Evolutionary conservation across 2,797 vertebrate genomes (phyloP), one percentile per base, ranked within the genome.

Genomic region (Podarcis lilfordi): DNA sequence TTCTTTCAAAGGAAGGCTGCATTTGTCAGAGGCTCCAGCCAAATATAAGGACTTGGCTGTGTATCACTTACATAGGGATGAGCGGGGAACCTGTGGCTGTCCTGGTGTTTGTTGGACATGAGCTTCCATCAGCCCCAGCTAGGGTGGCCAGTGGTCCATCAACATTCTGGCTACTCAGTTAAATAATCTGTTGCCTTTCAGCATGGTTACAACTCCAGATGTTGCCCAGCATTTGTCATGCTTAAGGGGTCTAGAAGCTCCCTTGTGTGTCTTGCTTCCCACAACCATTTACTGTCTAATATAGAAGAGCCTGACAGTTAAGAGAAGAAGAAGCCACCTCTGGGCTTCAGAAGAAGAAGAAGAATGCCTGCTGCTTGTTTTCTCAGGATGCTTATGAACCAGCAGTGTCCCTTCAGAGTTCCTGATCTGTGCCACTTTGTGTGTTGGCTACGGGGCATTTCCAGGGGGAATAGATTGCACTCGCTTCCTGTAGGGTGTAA

Each of bases 351-450:
- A 50, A 50, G 45, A 19, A 1, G 6, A 3, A 40, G 66, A 66
- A 59, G 69, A 71, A 40, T 45, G 13, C 55, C 0, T 3, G 74
- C 84, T 87, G 71, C 69, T 91, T n/a, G 43, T 83, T 43, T 79
- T 75, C 3, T 88, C 89, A 80, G 66, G 25, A 81, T 43, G 50
- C 89, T 91, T 90, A 32, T 85, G 85, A 95, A 86, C 69, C 76
- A 2, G 55, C 86, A 84, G 87, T 93, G 87, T 94, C 93, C 91
- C 85, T 0, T 84, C 86, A 92, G 1, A 0, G 94, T 92, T 23
- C 37, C 7, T 17, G 86, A 64, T 23, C 35, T 81, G 85, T 72
- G 19, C 7, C 45, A 29, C 76, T 90, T 43, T 89, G 21, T 59
- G 35, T 35, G 72, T 40, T 66, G 64, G 29, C 29, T 35, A 29